Base-by-base conservation (phyloP, 1,140 invertebrate genomes). In the Asbolus verrucosus region DNA sequence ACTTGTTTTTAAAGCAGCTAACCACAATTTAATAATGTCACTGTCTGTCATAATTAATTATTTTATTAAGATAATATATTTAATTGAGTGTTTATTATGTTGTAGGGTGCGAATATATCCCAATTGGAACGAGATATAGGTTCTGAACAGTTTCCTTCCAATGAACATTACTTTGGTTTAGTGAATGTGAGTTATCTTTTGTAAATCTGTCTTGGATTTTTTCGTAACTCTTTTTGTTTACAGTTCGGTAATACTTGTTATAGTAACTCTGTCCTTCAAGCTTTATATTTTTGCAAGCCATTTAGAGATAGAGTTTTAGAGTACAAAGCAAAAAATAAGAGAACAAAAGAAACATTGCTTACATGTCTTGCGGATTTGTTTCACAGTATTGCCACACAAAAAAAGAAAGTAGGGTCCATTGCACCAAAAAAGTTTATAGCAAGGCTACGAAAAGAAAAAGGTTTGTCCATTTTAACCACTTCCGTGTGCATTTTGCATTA, bases 201-300 rank as follows among this genome's bases (percentile, higher is more conserved):
- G 63, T 46, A 6, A 9, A 18, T 46, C 18, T 18, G 2, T 59
- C 70, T 43, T 60, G 65, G 67, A 66, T 67, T 70, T 70, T 65
- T 46, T 65, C 61, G 24, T 15, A 54, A 54, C 11, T 69, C 46
- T 61, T 77, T 69, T 73, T 77, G 72, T 79, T 90, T 92, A 76
- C 85, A 98, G 96, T 99, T 99, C 89, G 98, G 98, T 63, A 99
- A 99, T 84, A 99, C 98, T 6, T 99, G 98, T 84, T 99, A 99
- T 81, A 98, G 96, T 81, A 99, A 99, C 85, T 99, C 97, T 33
- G 98, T 99, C 62, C 86, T 99, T 63, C 98, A 99, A 90, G 98
- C 98, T 13, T 86, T 99, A 62, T 99, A 99, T 82, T 99, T 99
- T 82, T 99, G 98, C 83, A 93, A 96, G 80, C 97, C 97, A 70